These are phyloP conservation scores for Hylaeus anthracinus DNA, from an alignment of 1,140 invertebrate species.

Conservation along the genomic window DNA sequence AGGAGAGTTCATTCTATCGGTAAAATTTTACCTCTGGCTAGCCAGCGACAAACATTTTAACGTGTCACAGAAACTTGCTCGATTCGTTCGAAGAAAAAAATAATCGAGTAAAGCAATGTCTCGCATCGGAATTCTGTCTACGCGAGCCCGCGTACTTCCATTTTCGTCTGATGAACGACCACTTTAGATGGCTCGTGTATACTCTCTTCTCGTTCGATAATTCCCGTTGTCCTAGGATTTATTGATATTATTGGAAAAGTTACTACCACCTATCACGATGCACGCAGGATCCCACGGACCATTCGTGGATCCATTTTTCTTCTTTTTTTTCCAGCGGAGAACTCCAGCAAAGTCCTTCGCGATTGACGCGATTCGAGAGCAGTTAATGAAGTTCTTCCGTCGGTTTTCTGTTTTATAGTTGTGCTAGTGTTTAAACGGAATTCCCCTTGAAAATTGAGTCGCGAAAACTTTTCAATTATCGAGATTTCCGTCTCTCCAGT, in stretches of 20 bases:
- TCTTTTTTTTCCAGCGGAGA: too few relatives aligned
- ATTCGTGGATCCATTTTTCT: background rate
- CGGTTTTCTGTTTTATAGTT: background rate
- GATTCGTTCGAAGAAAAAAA: background rate
- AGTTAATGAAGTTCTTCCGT: constrained; percentile 36
- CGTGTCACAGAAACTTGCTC: background rate
- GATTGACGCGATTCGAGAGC: constrained; percentile 21
- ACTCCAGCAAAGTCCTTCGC: background rate
- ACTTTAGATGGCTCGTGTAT: background rate
- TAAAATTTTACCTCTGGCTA: too few relatives aligned
- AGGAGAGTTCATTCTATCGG: too few relatives aligned
- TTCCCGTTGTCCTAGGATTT: constrained; percentile 33
- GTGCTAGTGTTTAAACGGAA: constrained; percentile 15
- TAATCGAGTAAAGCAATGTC: background rate
- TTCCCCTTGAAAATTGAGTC: background rate
- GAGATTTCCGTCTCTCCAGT: constrained; percentile 21
- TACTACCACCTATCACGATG: constrained; percentile 34
- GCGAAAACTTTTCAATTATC: constrained; percentile 48
- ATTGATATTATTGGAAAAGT: constrained; percentile 59
- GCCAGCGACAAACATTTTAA: background rate
- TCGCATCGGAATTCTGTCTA: background rate
- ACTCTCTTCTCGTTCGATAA: constrained; percentile 27
- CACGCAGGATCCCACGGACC: constrained; percentile 29
- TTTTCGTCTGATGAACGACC: constrained; percentile 19
- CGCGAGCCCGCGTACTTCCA: constrained; percentile 6